phyloP scores from a whole-genome alignment of 1,140 invertebrate genomes.

The Choristoneura fumiferana region DNA sequence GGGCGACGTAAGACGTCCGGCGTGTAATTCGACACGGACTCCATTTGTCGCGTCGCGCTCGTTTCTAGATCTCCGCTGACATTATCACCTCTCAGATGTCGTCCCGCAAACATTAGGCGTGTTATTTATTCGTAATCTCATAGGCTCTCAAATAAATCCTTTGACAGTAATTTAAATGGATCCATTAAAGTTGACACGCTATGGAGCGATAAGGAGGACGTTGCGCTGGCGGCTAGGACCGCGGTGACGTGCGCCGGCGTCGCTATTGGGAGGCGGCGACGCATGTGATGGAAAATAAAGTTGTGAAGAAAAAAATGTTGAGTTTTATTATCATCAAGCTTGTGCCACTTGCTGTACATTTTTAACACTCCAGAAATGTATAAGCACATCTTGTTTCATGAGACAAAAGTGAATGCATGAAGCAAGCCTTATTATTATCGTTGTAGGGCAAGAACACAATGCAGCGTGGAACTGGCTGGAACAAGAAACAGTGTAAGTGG shows the following conservation, averaged over 20 bases:
- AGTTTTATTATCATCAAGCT: neutral
- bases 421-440: too few species aligned
- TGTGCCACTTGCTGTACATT: neutral
- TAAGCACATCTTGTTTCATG: neutral
- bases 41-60: neutral
- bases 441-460: neutral
- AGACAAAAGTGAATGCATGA: neutral
- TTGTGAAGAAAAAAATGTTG: neutral
- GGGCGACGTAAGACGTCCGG: neutral
- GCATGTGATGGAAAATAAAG: neutral
- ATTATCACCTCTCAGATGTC: neutral
- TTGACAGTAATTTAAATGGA: constrained; percentile 2
- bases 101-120: neutral
- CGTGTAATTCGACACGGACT: neutral
- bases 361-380: neutral
- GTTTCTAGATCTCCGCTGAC: neutral
- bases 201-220: neutral
- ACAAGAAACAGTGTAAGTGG: neutral
- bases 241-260: neutral
- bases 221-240: neutral
- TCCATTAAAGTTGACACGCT: neutral
- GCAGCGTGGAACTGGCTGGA: neutral
- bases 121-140: constrained; percentile 5
- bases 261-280: neutral
- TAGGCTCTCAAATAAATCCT: constrained; percentile 13